phyloP scores from a whole-genome alignment of 2,888 invertebrate species.

The Aspidapion aeneum region DNA sequence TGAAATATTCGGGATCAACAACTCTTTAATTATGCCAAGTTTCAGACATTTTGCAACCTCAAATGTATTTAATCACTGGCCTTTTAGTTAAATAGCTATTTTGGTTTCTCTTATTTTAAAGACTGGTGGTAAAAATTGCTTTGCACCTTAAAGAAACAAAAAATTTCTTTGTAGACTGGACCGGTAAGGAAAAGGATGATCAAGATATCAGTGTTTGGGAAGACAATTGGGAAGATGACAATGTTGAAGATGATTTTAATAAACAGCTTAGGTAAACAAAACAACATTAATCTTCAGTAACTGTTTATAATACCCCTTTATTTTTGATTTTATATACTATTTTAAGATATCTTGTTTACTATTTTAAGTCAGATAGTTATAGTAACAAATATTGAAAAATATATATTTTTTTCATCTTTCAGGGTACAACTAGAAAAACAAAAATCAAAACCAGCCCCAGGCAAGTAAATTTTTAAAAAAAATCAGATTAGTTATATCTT shows the following conservation, averaged over 20 bases:
- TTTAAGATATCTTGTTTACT: too few relatives aligned
- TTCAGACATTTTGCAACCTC: too few relatives aligned
- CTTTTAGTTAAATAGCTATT: too few relatives aligned
- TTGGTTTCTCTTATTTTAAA: too few relatives aligned
- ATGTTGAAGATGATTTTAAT: constrained; percentile 97
- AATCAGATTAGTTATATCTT: neutral
- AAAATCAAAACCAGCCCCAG: constrained; percentile 45
- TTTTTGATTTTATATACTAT: neutral
- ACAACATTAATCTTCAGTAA: neutral
- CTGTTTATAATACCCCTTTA: too few relatives aligned
- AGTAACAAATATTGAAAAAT: too few relatives aligned
- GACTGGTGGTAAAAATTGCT: too few relatives aligned
- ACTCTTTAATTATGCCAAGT: constrained; percentile 19
- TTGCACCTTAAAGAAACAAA: too few relatives aligned
- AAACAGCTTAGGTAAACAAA: constrained; percentile 80
- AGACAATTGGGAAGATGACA: constrained; percentile 99
- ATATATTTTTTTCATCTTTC: constrained; percentile 47
- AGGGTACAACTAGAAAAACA: constrained; percentile 66
- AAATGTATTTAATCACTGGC: too few relatives aligned
- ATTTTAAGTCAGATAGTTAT: too few relatives aligned
- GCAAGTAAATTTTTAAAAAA: constrained; percentile 19
- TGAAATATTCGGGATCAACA: too few relatives aligned
- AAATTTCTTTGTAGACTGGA: too few relatives aligned
- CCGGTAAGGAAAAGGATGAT: constrained; percentile 82
- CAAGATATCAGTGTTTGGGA: constrained; percentile 99